Base-by-base conservation (phyloP, 2,888 invertebrate genomes). In the Trimorus sp. region DNA sequence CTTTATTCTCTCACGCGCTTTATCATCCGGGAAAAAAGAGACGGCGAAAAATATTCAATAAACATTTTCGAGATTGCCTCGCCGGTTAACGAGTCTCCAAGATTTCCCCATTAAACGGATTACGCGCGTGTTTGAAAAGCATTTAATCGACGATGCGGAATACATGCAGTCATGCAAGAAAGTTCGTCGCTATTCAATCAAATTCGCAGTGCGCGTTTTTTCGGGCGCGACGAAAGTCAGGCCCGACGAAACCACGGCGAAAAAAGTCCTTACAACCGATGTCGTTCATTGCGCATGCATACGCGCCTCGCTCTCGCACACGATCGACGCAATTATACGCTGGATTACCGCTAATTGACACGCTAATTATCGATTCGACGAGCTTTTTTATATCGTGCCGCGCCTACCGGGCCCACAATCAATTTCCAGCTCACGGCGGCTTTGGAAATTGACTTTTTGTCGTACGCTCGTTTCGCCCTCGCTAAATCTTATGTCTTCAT, bases 341-440 rank as follows among this genome's bases (percentile, higher is more conserved):
- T 81, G 86, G 82, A 89, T 90, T 88, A 88, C 77, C 85, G 79
- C 87, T 89, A 90, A 91, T 91, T 90, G 90, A 89, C 89, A 86
- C 86, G 87, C 86, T 89, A 89, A 90, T 91, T 89, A 89, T 88
- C 86, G 87, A 89, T 90, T 90, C 88, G 87, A 83, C 84, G 85
- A 84, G 88, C 84, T 87, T 85, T 88, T 87, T 87, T 83, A 83
- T 85, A 85, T 84, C 83, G 66, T 74, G 63, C 76, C 83, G 81
- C 79, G 62, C 77, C 76, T 88, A 88, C 87, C 84, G 87, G 85
- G 77, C 75, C 74, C 54, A 86, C 86, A 88, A 89, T 89, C 87
- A 89, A 89, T 89, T 89, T 87, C 83, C 85, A 83, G 82, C 73
- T 71, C 82, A 53, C 82, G 73, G 75, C 79, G 82, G 81, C 75